Conservation (phyloP, 2,797 vertebrate genomes). For the Apogon talboti region DNA sequence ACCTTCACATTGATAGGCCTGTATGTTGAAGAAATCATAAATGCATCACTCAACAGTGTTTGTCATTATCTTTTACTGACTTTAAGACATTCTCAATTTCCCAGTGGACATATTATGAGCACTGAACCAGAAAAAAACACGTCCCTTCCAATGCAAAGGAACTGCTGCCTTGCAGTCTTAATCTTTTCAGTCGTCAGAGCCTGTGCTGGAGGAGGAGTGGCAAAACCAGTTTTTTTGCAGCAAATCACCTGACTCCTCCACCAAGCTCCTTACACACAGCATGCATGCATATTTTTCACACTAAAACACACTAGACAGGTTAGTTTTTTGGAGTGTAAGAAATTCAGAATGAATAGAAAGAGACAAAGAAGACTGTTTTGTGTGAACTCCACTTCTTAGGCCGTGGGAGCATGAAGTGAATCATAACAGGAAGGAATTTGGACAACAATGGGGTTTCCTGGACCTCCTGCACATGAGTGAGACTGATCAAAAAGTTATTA, state of each 20-base stretch:
- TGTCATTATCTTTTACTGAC: too few species aligned
- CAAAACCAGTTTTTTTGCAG: constrained; percentile 60
- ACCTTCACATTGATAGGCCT: not conserved
- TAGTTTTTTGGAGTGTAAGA: not conserved
- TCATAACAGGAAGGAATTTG: constrained; percentile 56
- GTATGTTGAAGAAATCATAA: not conserved
- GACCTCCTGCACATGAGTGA: constrained; percentile 23
- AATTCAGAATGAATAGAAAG: not conserved
- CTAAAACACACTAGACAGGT: not conserved
- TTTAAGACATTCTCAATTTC: not conserved
- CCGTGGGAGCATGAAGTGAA: constrained; percentile 3
- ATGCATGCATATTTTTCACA: constrained; percentile 1
- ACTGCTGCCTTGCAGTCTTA: constrained; percentile 17
- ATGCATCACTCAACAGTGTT: too few species aligned
- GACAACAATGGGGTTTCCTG: constrained; percentile 62
- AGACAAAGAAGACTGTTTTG: not conserved
- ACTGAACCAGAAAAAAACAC: constrained; percentile 16
- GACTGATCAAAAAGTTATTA: not conserved
- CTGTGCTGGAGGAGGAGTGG: constrained; percentile 37
- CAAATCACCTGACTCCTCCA: constrained; percentile 45
- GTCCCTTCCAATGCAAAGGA: constrained; percentile 21
- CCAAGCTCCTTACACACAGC: constrained; percentile 14
- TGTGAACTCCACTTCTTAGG: not conserved
- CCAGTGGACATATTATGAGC: not conserved
- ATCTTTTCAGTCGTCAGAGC: constrained; percentile 26